These are phyloP conservation scores for Orchesellides sinensis DNA, from an alignment of 2,888 invertebrate genomes.

Conservation along the genomic window DNA sequence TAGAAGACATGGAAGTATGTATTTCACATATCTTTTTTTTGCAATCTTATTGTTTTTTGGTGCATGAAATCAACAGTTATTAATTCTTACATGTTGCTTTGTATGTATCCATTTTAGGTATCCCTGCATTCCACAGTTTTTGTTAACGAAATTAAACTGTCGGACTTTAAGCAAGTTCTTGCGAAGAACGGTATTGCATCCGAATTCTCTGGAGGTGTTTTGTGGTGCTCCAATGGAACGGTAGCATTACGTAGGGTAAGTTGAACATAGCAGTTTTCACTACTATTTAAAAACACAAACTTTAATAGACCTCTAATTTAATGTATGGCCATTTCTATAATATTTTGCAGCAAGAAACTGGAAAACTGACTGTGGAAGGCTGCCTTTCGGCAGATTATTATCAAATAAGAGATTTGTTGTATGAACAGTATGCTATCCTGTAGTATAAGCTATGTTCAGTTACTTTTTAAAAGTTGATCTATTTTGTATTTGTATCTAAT, in stretches of 20 bases:
- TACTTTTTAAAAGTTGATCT: constrained; percentile 13
- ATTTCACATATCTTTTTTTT: no score
- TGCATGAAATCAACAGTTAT: background rate
- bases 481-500: constrained; percentile 9
- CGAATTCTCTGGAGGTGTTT: constrained; percentile 93
- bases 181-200: constrained; percentile 86
- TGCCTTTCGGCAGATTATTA: constrained; percentile 96
- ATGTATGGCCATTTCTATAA: constrained; percentile 63
- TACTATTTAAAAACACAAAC: no score
- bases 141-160: constrained; percentile 94
- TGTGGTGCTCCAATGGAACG: constrained; percentile 95
- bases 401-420: constrained; percentile 92
- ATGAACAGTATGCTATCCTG: constrained; percentile 97
- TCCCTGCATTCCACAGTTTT: constrained; percentile 89
- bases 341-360: constrained; percentile 90
- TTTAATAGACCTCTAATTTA: no score
- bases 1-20: constrained; percentile 44
- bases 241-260: constrained; percentile 91
- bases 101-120: no score
- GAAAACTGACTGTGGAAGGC: constrained; percentile 95
- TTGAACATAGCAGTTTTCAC: constrained; percentile 37
- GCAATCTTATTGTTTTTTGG: background rate
- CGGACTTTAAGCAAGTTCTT: constrained; percentile 91
- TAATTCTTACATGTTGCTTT: constrained; percentile 55
- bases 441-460: constrained; percentile 79